A percentile compares a stretch with the other conserved stretches of the same genome.
phyloP scores from a whole-genome alignment of 2,113 vertebrate species.

The Silurus asotus region DNA sequence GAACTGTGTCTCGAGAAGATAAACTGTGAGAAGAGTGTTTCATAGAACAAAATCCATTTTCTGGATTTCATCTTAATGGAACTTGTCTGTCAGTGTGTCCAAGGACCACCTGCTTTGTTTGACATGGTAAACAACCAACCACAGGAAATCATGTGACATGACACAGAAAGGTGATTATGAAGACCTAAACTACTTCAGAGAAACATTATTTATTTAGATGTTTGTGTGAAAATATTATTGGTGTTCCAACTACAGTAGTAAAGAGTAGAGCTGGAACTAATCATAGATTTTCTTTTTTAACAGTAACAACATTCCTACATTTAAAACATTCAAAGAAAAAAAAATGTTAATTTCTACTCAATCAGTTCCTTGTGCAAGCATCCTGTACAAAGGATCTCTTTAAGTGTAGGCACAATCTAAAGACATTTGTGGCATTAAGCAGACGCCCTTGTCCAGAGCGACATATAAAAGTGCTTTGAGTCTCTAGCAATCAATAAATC shows the following conservation, averaged over 20 bases:
- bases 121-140: neutral
- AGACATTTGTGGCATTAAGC: neutral
- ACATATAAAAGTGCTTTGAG: no score
- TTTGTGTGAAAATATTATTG: neutral
- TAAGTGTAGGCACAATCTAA: neutral
- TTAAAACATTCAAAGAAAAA: no score
- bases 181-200: neutral
- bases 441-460: no score
- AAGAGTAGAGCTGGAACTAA: neutral
- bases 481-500: no score
- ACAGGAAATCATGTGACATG: neutral
- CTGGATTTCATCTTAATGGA: neutral
- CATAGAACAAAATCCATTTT: no score
- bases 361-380: no score
- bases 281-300: neutral
- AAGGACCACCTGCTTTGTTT: neutral
- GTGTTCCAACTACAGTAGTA: neutral
- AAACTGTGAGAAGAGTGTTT: no score
- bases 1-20: no score
- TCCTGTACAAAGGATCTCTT: neutral
- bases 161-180: neutral
- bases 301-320: neutral
- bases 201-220: neutral
- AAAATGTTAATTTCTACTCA: no score
- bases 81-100: neutral